Base-by-base conservation (phyloP, 2,113 vertebrate genomes). In the Puntigrus tetrazona region DNA sequence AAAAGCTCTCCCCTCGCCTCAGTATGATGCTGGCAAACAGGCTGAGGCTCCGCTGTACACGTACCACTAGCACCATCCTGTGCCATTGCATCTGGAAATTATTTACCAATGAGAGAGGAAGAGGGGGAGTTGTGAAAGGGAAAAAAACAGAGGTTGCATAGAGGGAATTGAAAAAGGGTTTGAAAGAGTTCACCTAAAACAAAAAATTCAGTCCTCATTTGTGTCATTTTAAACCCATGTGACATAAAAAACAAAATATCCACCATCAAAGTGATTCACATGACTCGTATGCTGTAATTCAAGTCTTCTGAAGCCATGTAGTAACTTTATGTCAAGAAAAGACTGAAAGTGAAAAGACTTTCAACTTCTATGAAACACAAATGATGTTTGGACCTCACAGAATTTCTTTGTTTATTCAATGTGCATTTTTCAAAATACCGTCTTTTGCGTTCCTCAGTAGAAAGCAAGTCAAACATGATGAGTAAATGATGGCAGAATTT, bases 81-180 rank as follows among this genome's bases (percentile, higher is more conserved):
- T 87, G 81, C 84, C 83, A 88, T 57, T 82, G 84, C 89, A 90
- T 88, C 81, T 89, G 89, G 81, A 45, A 86, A 59, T 72, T 61
- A 87, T 88, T 88, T 82, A 80, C 84, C 80, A 69, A 72, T 86
- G 59, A 36, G 78, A 84, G 67, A 83, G 57, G 83, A 72, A 74
- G 78, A 55, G 86, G 69, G 34, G 74, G 52, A 31, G 86, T 67
- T 74, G 75, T 25, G 5, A 50, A 83, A 59, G 52, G 72, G 45
- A 81, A 84, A 75, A 67, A 50, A 74, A 50, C 34, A 61, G 31
- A 59, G 75, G 75, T 65, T 25, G 72, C 38, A 16, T 63, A 11
- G 25, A 69, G 87, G 13, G 77, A 31, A 69, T n/a, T 38, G 18
- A 38, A 69, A 65, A 41, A 36, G 38, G 14, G 29, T 34, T 76